Percentiles rank a stretch among this genome's conserved stretches.
These are phyloP conservation scores for Cotesia vestalis DNA, from an alignment of 1,140 invertebrate species.

Conservation along the genomic window DNA sequence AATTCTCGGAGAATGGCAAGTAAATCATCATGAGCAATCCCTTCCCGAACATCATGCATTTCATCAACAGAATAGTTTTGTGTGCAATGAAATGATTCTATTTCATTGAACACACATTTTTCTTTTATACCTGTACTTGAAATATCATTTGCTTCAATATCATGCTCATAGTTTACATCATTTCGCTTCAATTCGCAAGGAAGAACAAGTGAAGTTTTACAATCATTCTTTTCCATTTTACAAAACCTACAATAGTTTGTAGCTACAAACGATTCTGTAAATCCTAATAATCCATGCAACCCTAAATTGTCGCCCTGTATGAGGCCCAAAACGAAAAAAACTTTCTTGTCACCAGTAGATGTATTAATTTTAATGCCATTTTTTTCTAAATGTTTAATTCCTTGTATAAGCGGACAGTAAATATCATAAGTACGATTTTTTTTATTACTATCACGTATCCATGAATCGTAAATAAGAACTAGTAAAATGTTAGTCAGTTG, in stretches of 20 bases:
- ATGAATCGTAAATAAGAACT: constrained; percentile 43
- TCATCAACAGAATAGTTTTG: constrained; percentile 45
- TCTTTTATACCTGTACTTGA: constrained; percentile 38
- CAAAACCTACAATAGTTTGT: constrained; percentile 28
- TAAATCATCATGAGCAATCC: constrained; percentile 38
- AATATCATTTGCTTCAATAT: constrained; percentile 35
- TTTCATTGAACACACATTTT: constrained; percentile 41
- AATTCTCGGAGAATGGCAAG: constrained; percentile 31
- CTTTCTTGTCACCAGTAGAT: constrained; percentile 11
- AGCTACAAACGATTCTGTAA: constrained; percentile 32
- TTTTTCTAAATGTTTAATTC: constrained; percentile 32
- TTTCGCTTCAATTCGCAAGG: not conserved
- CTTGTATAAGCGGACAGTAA: constrained; percentile 37
- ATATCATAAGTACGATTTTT: constrained; percentile 14
- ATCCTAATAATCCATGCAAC: constrained; percentile 40
- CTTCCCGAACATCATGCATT: constrained; percentile 44
- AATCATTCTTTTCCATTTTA: constrained; percentile 8
- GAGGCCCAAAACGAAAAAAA: constrained; percentile 40
- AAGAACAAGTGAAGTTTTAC: not conserved
- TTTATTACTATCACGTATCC: constrained; percentile 42
- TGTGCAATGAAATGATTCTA: constrained; percentile 40
- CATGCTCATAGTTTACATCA: constrained; percentile 22
- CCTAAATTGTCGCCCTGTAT: constrained; percentile 47
- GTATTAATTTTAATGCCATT: constrained; percentile 34
- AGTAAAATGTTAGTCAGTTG: constrained; percentile 47